These are phyloP conservation scores for Hydrocynus forskahlii DNA, from an alignment of 2,797 vertebrate genomes.

Conservation along the genomic window DNA sequence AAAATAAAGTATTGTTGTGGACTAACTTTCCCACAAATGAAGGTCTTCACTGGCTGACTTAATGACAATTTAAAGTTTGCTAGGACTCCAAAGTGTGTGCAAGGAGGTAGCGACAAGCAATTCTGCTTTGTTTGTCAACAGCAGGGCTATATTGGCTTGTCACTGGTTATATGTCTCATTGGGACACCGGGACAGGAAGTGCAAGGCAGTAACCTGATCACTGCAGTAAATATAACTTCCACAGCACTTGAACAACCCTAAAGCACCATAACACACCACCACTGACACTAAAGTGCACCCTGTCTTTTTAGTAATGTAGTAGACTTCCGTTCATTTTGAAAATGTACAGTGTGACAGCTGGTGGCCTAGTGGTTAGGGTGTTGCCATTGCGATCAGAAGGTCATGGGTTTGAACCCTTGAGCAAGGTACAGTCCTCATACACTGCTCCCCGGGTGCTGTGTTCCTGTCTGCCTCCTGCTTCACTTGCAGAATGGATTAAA, in stretches of 20 bases:
- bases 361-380: too few species aligned
- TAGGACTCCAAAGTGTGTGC: background rate
- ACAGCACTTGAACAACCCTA: background rate
- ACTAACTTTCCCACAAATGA: background rate
- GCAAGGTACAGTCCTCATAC: too few species aligned
- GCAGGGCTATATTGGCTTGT: background rate
- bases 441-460: too few species aligned
- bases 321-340: background rate
- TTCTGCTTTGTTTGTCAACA: constrained; percentile 15
- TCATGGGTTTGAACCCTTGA: too few species aligned
- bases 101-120: constrained; percentile 5
- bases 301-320: background rate
- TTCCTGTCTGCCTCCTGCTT: too few species aligned
- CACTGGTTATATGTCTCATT: background rate
- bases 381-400: too few species aligned
- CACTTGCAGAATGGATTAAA: too few species aligned
- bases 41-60: background rate
- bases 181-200: constrained; percentile 25
- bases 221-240: background rate
- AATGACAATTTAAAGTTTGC: background rate
- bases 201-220: background rate
- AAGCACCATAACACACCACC: background rate
- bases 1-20: background rate
- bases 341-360: too few species aligned
- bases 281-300: background rate